Evolutionary conservation across 2,888 invertebrate species (phyloP).

Genomic region (Drepanosiphum platanoidis): DNA sequence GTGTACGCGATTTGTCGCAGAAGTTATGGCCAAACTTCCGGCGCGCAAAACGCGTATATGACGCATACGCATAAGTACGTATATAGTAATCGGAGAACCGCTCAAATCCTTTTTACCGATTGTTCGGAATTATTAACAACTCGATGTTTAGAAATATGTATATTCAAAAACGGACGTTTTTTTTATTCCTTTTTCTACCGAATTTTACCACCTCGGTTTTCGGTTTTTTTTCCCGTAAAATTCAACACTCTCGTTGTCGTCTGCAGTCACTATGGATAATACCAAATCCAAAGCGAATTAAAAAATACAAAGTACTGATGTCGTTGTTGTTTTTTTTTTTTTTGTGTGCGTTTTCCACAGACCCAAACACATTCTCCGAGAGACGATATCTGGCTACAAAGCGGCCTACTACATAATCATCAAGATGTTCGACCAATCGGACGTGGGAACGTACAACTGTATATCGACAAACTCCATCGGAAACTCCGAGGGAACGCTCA

Average conservation of each 20-base stretch:
- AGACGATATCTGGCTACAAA: slow-evolving; percentile 78
- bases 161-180: neutral
- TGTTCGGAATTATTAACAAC: slow-evolving; percentile 11
- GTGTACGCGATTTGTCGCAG: slow-evolving; percentile 26
- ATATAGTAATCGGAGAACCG: neutral
- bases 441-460: slow-evolving; percentile 82
- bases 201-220: neutral
- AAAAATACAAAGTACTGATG: no score
- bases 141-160: neutral
- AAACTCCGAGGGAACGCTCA: slow-evolving; percentile 79
- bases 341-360: no score
- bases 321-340: no score
- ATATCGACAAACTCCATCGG: slow-evolving; percentile 83
- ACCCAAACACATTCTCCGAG: slow-evolving; percentile 78
- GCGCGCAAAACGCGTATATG: neutral
- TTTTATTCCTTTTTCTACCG: neutral
- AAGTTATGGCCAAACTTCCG: slow-evolving; percentile 46
- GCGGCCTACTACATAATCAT: slow-evolving; percentile 80
- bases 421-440: slow-evolving; percentile 72
- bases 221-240: neutral
- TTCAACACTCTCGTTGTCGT: no score
- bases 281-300: no score
- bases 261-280: no score
- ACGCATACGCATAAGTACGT: no score
- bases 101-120: slow-evolving; percentile 27